Conservation (phyloP, 2,888 invertebrate genomes). For the Nineta flava region DNA sequence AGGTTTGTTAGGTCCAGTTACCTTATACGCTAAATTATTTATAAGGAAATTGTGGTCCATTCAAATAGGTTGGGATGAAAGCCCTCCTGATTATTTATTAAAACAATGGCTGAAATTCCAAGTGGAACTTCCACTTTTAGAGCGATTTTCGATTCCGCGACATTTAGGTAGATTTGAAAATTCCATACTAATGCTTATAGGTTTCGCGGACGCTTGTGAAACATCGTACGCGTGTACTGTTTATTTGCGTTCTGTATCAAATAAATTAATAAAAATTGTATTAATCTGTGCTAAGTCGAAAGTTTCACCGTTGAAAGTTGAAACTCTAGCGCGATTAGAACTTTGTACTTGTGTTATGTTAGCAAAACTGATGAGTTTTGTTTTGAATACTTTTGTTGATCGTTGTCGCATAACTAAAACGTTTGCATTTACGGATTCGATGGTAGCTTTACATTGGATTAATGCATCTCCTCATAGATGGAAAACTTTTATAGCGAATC, state of each 20-base stretch:
- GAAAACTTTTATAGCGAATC: no score
- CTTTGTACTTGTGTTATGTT: constrained; percentile 11
- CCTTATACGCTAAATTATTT: constrained; percentile 6
- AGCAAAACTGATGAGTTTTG: constrained; percentile 4
- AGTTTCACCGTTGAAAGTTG: constrained; percentile 10
- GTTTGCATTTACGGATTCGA: constrained; percentile 11
- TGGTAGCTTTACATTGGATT: constrained; percentile 9
- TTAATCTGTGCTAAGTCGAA: constrained; percentile 10
- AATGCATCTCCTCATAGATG: no score
- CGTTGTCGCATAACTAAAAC: constrained; percentile 1
- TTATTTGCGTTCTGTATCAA: constrained; percentile 8
- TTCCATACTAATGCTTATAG: constrained; percentile 7
- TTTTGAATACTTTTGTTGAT: background rate
- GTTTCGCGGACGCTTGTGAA: constrained; percentile 9
- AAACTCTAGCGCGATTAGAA: constrained; percentile 11
- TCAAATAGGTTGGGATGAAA: constrained; percentile 9
- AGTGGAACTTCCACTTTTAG: no score
- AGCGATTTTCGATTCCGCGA: constrained; percentile 4
- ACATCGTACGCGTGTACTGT: constrained; percentile 10
- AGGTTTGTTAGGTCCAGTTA: no score
- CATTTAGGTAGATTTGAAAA: background rate
- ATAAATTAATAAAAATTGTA: background rate
- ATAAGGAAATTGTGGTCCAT: constrained; percentile 9
- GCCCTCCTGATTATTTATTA: constrained; percentile 5
- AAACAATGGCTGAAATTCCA: no score